phyloP scores from a whole-genome alignment of 2,797 vertebrate species.

The Anomalospiza imberbis region DNA sequence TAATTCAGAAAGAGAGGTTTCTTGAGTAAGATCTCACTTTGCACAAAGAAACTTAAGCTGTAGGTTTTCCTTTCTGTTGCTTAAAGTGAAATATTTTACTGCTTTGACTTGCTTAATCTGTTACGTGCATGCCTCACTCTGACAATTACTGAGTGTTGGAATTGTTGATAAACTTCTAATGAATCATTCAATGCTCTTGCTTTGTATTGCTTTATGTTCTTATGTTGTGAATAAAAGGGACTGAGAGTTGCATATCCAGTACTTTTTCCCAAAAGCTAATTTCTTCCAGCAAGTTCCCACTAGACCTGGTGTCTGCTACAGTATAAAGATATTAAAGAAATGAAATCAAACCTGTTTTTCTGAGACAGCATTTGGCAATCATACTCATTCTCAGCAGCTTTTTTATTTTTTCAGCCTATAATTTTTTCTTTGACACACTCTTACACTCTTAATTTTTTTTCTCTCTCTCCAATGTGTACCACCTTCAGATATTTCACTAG shows the following conservation, averaged over 20 bases:
- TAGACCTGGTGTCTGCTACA: not conserved
- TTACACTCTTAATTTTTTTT: not conserved
- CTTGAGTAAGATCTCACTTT: not conserved
- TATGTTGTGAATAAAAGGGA: not conserved
- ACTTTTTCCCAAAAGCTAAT: not conserved
- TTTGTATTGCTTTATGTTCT: conserved; percentile 4
- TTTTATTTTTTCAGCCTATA: not conserved
- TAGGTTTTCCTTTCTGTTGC: not conserved
- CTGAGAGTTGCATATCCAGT: not conserved
- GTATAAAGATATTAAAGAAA: not conserved
- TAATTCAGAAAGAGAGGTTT: not conserved
- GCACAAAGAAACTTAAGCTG: not conserved
- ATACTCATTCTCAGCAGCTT: not conserved
- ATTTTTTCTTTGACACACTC: not conserved
- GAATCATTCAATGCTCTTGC: not conserved
- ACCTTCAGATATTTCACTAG: not conserved
- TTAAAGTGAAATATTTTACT: not conserved
- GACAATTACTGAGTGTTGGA: not conserved
- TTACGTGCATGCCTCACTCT: not conserved
- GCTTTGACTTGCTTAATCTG: not conserved
- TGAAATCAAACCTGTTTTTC: not conserved
- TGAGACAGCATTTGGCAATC: not conserved
- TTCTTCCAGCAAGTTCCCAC: not conserved
- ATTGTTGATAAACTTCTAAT: not conserved
- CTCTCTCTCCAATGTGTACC: not conserved